phyloP scores from a whole-genome alignment of 2,797 vertebrate genomes.

The Catostomus latipinnis region DNA sequence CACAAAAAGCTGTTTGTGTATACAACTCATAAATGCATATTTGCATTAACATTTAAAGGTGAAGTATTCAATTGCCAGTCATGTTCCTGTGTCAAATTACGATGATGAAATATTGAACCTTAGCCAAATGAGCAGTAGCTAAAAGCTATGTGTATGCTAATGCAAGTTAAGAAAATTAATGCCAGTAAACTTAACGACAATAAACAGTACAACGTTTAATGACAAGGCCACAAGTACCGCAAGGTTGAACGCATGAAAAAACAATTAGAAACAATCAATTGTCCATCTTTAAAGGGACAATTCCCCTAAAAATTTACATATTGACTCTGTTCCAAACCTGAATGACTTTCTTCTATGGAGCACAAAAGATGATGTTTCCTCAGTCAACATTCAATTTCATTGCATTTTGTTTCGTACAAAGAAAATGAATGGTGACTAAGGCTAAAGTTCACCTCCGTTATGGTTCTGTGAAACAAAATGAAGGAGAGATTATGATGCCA shows the following conservation, averaged over 20 bases:
- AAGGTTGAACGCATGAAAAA: not conserved
- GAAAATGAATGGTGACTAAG: too few species aligned
- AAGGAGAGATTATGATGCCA: too few species aligned
- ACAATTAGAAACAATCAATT: not conserved
- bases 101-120: not conserved
- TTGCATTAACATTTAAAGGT: not conserved
- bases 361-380: too few species aligned
- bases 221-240: not conserved
- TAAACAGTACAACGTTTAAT: too few species aligned
- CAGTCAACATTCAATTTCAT: too few species aligned
- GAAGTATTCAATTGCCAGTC: not conserved
- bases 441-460: too few species aligned
- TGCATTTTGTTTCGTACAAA: too few species aligned
- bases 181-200: not conserved
- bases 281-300: too few species aligned
- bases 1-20: constrained; percentile 1
- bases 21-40: constrained; percentile 1
- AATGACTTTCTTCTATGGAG: too few species aligned
- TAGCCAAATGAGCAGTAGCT: constrained; percentile 39
- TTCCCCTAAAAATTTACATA: too few species aligned
- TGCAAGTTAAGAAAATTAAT: not conserved
- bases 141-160: not conserved
- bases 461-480: too few species aligned
- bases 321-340: too few species aligned
- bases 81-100: constrained; percentile 7